Percentiles rank a stretch among this genome's conserved stretches.
Conservation (phyloP, 2,888 invertebrate species). For the Agonopterix alstromeriana region DNA sequence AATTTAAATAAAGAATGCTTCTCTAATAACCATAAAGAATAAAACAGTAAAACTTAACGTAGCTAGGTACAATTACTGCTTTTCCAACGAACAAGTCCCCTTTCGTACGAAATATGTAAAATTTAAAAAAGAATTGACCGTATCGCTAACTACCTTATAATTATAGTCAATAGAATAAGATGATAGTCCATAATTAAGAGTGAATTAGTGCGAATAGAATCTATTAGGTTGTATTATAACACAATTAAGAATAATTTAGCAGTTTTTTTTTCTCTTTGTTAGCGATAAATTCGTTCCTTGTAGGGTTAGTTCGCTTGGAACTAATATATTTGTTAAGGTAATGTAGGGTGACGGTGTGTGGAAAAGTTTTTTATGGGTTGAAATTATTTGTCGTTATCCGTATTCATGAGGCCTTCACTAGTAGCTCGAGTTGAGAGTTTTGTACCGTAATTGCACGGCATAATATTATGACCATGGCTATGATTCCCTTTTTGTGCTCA, state of each 20-base stretch:
- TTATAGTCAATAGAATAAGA: conserved; percentile 34
- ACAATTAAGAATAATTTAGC: conserved; percentile 44
- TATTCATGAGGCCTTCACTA: too few species aligned
- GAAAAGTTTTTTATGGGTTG: too few species aligned
- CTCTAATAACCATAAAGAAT: too few species aligned
- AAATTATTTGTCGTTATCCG: too few species aligned
- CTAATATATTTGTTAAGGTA: conserved; percentile 15
- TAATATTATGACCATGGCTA: too few species aligned
- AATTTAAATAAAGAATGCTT: too few species aligned
- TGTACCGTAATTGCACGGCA: too few species aligned
- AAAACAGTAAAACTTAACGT: too few species aligned
- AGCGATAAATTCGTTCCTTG: conserved; percentile 32
- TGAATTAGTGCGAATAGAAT: conserved; percentile 43
- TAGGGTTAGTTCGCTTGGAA: conserved; percentile 16
- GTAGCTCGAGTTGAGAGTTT: too few species aligned
- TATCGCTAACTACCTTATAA: conserved; percentile 25
- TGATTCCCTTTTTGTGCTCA: too few species aligned
- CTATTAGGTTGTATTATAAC: conserved; percentile 46
- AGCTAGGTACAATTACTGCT: too few species aligned
- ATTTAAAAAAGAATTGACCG: conserved; percentile 27
- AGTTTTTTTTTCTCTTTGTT: conserved; percentile 31
- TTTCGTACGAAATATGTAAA: conserved; percentile 25
- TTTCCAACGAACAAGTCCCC: conserved; percentile 1
- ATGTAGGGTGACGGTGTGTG: not conserved
- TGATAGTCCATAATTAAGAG: conserved; percentile 33